Base-by-base conservation (phyloP, 2,113 vertebrate genomes). In the Chionis minor region DNA sequence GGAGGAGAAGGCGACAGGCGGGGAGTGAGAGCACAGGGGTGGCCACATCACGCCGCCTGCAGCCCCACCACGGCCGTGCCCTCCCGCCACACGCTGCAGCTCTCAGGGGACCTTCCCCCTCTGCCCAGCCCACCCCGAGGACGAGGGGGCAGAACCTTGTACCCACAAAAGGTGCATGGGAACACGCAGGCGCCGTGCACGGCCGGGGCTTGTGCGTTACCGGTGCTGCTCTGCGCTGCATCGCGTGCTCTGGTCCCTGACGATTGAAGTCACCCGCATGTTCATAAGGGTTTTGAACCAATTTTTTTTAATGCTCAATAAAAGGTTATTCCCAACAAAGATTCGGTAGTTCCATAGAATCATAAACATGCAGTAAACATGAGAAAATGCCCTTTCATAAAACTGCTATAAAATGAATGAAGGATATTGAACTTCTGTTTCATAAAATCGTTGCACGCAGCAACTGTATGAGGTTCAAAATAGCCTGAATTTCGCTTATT, bases 151-250 rank as follows among this genome's bases (percentile, higher is more conserved):
- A 24, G 4, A 11, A 15, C 62, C 35, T 42, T 3, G 18, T n/a
- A 10, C 72, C 44, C 21, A 4, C 27, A 26, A 24, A 65, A 30
- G 40, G 32, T 5, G 40, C 8, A 1, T 4, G 32, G 9, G 12
- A 42, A n/a, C 27, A 1, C 1, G 8, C n/a, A 8, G 4, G 12
- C 6, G 3, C 81, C 28, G 8, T 24, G 69, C 47, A 7, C 0
- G 3, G 22, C 40, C 26, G 5, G 20, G 35, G 38, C 56, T 18
- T 2, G 2, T 32, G 21, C 54, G 5, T 30, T 35, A 2, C 52
- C 35, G 5, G 62, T 12, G 21, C 54, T 42, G 54, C 55, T 18
- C 28, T 11, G 52, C 3, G 6, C 72, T 33, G 9, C 8, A 27
- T 10, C 26, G 10, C 0, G 4, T 6, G 32, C 54, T 6, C 47